Percentiles rank a stretch among this genome's conserved stretches.
These are phyloP conservation scores for Vireo griseus DNA, from an alignment of 2,797 vertebrate genomes.

Conservation along the genomic window DNA sequence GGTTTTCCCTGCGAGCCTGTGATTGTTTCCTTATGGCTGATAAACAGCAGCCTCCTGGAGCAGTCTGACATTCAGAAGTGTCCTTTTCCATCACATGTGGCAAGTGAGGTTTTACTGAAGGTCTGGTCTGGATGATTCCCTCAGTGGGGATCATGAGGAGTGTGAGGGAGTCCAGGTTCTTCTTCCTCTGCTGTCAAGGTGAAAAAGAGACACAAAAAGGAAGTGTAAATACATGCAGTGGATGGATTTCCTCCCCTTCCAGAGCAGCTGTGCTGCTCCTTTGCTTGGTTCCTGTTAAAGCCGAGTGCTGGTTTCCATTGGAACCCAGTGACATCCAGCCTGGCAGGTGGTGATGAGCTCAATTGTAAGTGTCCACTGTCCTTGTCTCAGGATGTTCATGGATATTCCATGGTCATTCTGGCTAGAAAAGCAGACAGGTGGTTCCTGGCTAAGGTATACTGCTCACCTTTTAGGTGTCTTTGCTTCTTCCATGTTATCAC, in stretches of 20 bases:
- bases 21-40: constrained; percentile 45
- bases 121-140: neutral
- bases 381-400: neutral
- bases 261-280: neutral
- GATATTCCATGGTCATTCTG: neutral
- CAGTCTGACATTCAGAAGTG: neutral
- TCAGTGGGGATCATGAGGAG: neutral
- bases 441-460: neutral
- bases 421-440: neutral
- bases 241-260: neutral
- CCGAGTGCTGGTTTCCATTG: neutral
- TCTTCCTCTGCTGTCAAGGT: neutral
- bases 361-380: rapidly evolving
- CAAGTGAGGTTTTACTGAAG: neutral
- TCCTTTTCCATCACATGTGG: neutral
- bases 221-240: rapidly evolving
- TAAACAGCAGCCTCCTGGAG: neutral
- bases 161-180: neutral
- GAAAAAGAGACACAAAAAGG: neutral
- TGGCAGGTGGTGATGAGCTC: neutral
- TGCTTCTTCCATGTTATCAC: neutral
- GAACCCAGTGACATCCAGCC: neutral
- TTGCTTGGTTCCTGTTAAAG: neutral
- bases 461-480: neutral
- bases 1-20: neutral